Percentiles rank a stretch among this genome's conserved stretches.
Evolutionary conservation across 2,888 invertebrate species (phyloP).

Genomic region (Malthinus flaveolus): DNA sequence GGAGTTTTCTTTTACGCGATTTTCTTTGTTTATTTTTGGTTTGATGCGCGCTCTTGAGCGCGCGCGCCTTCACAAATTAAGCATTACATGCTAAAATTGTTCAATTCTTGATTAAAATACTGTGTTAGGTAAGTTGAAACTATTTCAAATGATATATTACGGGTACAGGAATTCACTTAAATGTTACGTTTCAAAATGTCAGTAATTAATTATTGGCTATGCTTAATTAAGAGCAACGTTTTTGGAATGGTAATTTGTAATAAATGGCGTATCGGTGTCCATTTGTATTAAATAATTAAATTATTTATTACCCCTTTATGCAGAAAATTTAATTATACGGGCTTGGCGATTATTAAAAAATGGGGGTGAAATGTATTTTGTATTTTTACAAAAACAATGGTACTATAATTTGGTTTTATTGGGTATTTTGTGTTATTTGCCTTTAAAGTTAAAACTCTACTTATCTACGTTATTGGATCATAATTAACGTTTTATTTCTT

Average conservation of each 20-base stretch:
- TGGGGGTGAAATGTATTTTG: too few relatives aligned
- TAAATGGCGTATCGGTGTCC: constrained; percentile 19
- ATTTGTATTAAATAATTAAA: constrained; percentile 1
- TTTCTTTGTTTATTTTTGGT: neutral
- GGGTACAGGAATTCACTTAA: constrained; percentile 32
- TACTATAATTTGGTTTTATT: too few relatives aligned
- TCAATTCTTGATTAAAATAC: constrained; percentile 21
- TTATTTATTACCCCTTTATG: neutral
- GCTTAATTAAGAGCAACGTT: constrained; percentile 42
- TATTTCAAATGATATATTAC: constrained; percentile 22
- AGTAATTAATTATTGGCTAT: constrained; percentile 44
- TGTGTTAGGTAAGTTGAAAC: constrained; percentile 19
- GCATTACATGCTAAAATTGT: neutral
- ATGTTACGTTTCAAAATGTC: constrained; percentile 36
- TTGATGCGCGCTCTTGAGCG: too few relatives aligned
- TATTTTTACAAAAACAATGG: too few relatives aligned
- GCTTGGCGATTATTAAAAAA: neutral
- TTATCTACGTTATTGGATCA: too few relatives aligned
- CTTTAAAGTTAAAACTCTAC: too few relatives aligned
- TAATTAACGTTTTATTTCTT: constrained; percentile 33
- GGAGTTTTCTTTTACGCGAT: neutral
- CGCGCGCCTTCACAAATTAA: too few relatives aligned
- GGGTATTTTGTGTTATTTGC: too few relatives aligned
- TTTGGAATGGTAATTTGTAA: constrained; percentile 27
- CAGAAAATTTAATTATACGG: neutral